A percentile compares a stretch with the other conserved stretches of the same genome.
phyloP scores from a whole-genome alignment of 1,140 invertebrate species.

The Aricia agestis region DNA sequence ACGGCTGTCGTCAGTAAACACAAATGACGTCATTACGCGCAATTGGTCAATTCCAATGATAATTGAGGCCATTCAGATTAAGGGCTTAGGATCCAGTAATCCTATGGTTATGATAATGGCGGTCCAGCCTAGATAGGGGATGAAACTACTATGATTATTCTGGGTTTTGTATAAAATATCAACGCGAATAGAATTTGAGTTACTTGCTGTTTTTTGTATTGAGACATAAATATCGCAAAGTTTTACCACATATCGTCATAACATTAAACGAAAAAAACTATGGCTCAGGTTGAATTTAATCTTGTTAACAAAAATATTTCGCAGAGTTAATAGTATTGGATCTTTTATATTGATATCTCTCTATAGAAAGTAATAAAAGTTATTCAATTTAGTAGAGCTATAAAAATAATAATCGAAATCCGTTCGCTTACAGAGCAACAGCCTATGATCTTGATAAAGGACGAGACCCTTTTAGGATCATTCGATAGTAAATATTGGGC shows the following conservation, averaged over 20 bases:
- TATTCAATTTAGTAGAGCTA: not conserved
- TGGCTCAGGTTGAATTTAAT: no score
- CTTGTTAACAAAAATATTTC: no score
- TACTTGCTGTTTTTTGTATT: no score
- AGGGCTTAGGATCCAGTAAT: not conserved
- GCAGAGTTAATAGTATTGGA: no score
- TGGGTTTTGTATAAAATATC: no score
- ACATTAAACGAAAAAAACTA: no score
- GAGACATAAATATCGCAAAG: no score
- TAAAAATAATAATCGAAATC: not conserved
- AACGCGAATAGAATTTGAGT: no score
- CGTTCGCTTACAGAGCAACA: not conserved
- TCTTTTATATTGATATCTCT: no score
- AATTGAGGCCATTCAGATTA: slow-evolving; percentile 35
- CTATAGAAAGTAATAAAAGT: not conserved
- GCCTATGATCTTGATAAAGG: slow-evolving; percentile 11
- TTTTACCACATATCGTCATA: no score
- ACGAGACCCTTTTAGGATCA: slow-evolving; percentile 10
- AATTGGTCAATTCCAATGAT: slow-evolving; percentile 56
- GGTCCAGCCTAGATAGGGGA: not conserved
- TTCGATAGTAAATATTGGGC: slow-evolving; percentile 1
- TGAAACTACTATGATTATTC: no score
- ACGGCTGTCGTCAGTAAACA: slow-evolving; percentile 33
- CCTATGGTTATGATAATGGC: not conserved
- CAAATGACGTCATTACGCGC: slow-evolving; percentile 38